A percentile compares a stretch with the other conserved stretches of the same genome.
Conservation (phyloP, 1,140 invertebrate species). For the Luehdorfia chinensis region DNA sequence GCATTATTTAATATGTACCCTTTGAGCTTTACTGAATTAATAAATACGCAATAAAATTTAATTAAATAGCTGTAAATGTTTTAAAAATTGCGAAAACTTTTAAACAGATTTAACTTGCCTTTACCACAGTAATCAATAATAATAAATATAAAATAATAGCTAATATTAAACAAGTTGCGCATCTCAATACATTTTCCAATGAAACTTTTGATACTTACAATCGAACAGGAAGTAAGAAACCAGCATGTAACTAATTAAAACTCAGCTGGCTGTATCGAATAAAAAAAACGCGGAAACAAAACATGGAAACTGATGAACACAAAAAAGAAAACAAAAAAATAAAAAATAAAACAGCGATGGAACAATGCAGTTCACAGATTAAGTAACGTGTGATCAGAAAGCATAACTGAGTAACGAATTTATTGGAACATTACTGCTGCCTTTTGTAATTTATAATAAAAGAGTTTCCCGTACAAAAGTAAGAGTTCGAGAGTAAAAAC, state of each 20-base stretch:
- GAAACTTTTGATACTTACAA: background rate
- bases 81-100: no score
- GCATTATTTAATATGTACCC: no score
- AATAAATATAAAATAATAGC: no score
- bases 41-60: no score
- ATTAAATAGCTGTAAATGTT: no score
- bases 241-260: conserved; percentile 16
- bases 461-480: conserved; percentile 16
- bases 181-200: background rate
- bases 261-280: conserved; percentile 8
- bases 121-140: no score
- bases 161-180: no score
- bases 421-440: conserved; percentile 17
- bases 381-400: conserved; percentile 16
- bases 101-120: no score
- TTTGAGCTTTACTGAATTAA: no score
- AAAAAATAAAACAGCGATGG: conserved; percentile 5
- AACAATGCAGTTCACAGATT: conserved; percentile 16
- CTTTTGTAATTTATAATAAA: conserved; percentile 1
- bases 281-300: conserved; percentile 8
- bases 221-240: conserved; percentile 6
- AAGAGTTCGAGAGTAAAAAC: no score
- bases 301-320: conserved; percentile 4
- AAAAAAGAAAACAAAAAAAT: conserved; percentile 8
- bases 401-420: conserved; percentile 15